Base-by-base conservation (phyloP, 2,797 vertebrate genomes). In the Merluccius polli region DNA sequence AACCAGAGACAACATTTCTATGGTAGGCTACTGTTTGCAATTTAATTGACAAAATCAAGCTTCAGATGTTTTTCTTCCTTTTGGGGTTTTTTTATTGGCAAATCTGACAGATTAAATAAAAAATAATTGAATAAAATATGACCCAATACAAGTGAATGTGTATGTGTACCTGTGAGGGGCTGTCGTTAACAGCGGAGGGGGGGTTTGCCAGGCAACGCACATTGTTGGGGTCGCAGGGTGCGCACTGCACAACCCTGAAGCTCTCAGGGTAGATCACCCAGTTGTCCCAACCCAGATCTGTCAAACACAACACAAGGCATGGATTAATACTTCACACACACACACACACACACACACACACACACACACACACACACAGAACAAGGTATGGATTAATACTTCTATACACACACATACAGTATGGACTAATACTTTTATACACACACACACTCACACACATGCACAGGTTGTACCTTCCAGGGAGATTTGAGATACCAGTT, bases 201-300 rank as follows among this genome's bases (percentile, higher is more conserved):
- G 80, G 35, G 2, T 85, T 59, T 31, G 77, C 78, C 67, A 78
- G 48, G 70, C 33, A n/a, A 69, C 7, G 79, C 71, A 82, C 0
- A 2, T 48, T n/a, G n/a, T 36, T 63, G 1, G 79, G 71, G 79
- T 70, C 79, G 81, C 92, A 94, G 44, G 71, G 63, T 5, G 73
- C 59, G 84, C 94, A 94, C 63, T 88, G 86, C 75, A 88, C 78
- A 1, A 91, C 72, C 72, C 88, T 92, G 18, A 95, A 79, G 74
- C 88, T 93, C 75, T 87, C 70, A 3, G 94, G 94, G 70, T 90
- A 83, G 82, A 95, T 87, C 79, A 95, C 85, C 94, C 94, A 95
- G 72, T 27, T 87, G 78, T 93, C 89, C 94, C 94, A 95, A 72
- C 90, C 91, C 77, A 95, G 87, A 82, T 95, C 94, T 95, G 81